Percentiles rank a stretch among this genome's conserved stretches.
Evolutionary conservation across 1,140 invertebrate genomes (phyloP).

Genomic region (Calycopis cecrops): DNA sequence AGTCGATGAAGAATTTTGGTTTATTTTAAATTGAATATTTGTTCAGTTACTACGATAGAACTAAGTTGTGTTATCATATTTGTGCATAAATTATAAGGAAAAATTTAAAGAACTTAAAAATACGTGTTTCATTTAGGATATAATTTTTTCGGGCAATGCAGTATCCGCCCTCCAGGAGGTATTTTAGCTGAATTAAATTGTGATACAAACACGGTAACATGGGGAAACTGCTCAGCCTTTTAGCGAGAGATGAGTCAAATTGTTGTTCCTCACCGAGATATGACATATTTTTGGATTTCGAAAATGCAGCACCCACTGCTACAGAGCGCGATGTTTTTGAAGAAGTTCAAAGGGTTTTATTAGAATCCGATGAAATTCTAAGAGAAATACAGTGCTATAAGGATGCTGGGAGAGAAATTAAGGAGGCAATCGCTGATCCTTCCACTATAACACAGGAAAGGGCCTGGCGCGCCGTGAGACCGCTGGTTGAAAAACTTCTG

Average conservation of each 20-base stretch:
- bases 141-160: constrained; percentile 48
- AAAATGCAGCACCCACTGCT: constrained; percentile 92
- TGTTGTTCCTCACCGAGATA: constrained; percentile 91
- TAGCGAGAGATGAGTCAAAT: constrained; percentile 89
- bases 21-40: neutral
- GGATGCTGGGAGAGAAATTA: constrained; percentile 83
- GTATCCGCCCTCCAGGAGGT: constrained; percentile 48
- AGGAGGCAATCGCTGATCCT: constrained; percentile 92
- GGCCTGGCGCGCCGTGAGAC: constrained; percentile 90
- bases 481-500: constrained; percentile 89
- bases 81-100: neutral
- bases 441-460: constrained; percentile 86
- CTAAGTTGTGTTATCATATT: neutral
- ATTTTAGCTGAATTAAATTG: constrained; percentile 42
- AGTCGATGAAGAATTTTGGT: neutral
- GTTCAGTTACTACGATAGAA: too few relatives aligned
- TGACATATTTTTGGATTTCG: constrained; percentile 94
- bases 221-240: constrained; percentile 91
- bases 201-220: constrained; percentile 73
- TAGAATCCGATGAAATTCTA: constrained; percentile 86
- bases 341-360: constrained; percentile 87
- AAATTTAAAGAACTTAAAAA: neutral
- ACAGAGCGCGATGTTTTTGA: constrained; percentile 87
- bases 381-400: constrained; percentile 92
- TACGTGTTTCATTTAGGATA: neutral